Base-by-base conservation (phyloP, 1,140 invertebrate genomes). In the Hirudo medicinalis region DNA sequence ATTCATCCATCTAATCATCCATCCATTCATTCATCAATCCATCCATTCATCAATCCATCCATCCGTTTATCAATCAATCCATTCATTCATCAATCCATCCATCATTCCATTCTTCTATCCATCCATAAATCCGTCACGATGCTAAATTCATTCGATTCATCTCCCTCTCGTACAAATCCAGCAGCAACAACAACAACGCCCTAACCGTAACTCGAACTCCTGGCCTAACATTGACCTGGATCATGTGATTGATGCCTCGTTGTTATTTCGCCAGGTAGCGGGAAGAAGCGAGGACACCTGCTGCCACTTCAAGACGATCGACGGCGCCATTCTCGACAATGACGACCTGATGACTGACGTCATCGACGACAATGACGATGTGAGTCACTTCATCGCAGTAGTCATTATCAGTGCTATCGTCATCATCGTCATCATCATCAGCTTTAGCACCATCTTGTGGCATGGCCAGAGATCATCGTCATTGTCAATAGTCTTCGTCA, bases 281-380 rank as follows among this genome's bases (percentile, higher is more conserved):
- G 43, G 43, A 49, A 49, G 43, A 49, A 49, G 13, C 43, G 43
- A 49, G 15, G 5, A 9, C 43, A 49, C 43, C 43, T 49, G 32
- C 25, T 57, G 29, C 57, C 57, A 63, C 13, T 25, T 63, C 22
- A 25, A 20, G 22, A 63, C 57, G 22, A 22, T 63, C 11, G 57
- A 63, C 11, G 57, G 57, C 57, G 57, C 57, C 4, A 63, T 63
- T 13, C 29, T 63, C 57, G 57, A 63, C 57, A 32, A 63, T n/a
- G 57, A 63, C 29, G 57, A 63, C 57, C 22, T 63, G 22, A 63
- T 63, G 57, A 15, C 15, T 8, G 57, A 63, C 57, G 57, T 63
- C 29, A 15, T 63, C 57, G 57, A 63, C 29, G 29, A 63, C 57
- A n/a, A 63, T 20, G 57, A 63, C 29, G 29, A 5, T 13, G 57